Evolutionary conservation across 2,797 vertebrate genomes (phyloP).

Genomic region (Hippoglossus hippoglossus): DNA sequence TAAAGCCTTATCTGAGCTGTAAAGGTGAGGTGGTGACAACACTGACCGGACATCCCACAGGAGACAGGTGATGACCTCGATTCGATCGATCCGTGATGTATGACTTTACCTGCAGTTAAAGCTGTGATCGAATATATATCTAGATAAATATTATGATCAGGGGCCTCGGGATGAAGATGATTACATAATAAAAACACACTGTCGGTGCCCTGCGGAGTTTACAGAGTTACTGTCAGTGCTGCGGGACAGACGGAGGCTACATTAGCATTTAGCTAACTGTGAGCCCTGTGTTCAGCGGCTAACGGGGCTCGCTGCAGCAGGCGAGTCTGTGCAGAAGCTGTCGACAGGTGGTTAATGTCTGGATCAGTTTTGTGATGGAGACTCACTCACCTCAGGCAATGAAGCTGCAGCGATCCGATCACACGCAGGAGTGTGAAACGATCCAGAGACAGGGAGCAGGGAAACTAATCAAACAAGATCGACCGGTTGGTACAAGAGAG

Average conservation of each 20-base stretch:
- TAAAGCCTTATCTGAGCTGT: background rate
- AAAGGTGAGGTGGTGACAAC: too few relatives aligned
- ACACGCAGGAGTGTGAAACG: slow-evolving; percentile 44
- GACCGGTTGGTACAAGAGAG: too few relatives aligned
- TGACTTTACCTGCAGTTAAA: background rate
- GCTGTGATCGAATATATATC: background rate
- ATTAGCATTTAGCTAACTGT: slow-evolving; percentile 12
- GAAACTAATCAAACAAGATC: slow-evolving; percentile 54
- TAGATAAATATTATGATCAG: too few relatives aligned
- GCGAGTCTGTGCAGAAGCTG: background rate
- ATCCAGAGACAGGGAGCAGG: slow-evolving; percentile 24
- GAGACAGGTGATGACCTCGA: slow-evolving; percentile 33
- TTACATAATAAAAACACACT: background rate
- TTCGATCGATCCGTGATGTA: background rate
- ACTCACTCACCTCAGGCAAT: slow-evolving; percentile 54
- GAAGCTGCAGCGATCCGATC: background rate
- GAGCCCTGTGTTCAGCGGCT: background rate
- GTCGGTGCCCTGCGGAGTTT: too few relatives aligned
- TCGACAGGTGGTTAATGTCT: too few relatives aligned
- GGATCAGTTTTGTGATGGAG: background rate
- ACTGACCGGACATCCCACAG: background rate
- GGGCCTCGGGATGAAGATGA: background rate
- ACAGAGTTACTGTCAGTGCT: background rate
- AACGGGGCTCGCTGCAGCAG: accelerated
- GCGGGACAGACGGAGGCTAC: background rate